phyloP scores from a whole-genome alignment of 2,797 vertebrate genomes.

The Malurus splendens region DNA sequence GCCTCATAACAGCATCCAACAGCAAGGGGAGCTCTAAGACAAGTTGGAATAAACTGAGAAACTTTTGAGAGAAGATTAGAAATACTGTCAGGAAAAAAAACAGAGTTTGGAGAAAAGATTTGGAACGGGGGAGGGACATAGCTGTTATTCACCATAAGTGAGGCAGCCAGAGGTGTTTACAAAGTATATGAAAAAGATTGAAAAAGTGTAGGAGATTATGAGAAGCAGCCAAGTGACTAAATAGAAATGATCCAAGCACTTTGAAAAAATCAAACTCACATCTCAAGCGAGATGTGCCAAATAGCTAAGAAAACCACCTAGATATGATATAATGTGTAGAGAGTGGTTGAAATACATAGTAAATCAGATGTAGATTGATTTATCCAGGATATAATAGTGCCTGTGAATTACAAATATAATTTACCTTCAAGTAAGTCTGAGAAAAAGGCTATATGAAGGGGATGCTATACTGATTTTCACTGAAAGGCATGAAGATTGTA shows the following conservation, averaged over 20 bases:
- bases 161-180: background rate
- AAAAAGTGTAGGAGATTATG: background rate
- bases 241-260: background rate
- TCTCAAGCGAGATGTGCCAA: background rate
- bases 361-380: background rate
- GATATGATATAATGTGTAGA: background rate
- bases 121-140: background rate
- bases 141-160: background rate
- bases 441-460: background rate
- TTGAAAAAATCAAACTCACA: background rate
- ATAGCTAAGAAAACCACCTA: background rate
- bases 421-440: background rate
- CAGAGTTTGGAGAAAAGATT: background rate
- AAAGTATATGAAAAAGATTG: background rate
- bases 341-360: background rate
- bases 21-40: constrained; percentile 60
- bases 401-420: background rate
- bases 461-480: background rate
- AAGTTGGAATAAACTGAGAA: constrained; percentile 22
- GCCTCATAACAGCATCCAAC: background rate
- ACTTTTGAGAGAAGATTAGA: background rate
- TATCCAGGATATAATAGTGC: background rate
- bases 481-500: background rate
- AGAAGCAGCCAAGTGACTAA: background rate
- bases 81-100: background rate